Evolutionary conservation across 2,797 vertebrate species (phyloP).

Genomic region (Bradypodion ventrale): DNA sequence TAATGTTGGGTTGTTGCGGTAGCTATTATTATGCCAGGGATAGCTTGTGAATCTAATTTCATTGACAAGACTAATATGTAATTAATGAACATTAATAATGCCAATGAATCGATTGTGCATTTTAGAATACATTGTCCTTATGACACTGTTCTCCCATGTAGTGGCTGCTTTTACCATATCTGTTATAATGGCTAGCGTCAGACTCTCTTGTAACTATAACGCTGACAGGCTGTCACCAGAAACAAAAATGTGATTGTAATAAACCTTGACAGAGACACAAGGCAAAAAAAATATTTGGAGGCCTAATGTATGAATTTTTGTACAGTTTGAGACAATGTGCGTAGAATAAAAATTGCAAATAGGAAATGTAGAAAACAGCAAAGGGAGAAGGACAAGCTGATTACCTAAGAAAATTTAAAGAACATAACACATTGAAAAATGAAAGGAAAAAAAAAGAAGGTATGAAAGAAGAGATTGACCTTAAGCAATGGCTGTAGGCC

Average conservation of each 20-base stretch:
- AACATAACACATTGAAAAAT: constrained; percentile 53
- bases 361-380: constrained; percentile 60
- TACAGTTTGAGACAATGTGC: constrained; percentile 65
- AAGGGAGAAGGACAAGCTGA: constrained; percentile 50
- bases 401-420: constrained; percentile 58
- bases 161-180: neutral
- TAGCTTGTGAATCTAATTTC: constrained; percentile 1
- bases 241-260: constrained; percentile 70
- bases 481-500: constrained; percentile 15
- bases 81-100: constrained; percentile 26
- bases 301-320: constrained; percentile 69
- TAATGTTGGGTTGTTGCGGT: neutral
- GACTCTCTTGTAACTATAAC: constrained; percentile 62
- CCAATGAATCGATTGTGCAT: constrained; percentile 7
- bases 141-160: constrained; percentile 33
- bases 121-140: neutral
- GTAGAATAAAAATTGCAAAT: constrained; percentile 63
- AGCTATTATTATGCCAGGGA: neutral
- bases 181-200: constrained; percentile 41
- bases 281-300: constrained; percentile 57
- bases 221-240: constrained; percentile 64
- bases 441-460: no score
- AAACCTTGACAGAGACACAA: constrained; percentile 71
- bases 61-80: constrained; percentile 13
- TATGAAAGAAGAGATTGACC: constrained; percentile 35